Conservation (phyloP, 2,113 vertebrate genomes). For the Ciconia maguari region DNA sequence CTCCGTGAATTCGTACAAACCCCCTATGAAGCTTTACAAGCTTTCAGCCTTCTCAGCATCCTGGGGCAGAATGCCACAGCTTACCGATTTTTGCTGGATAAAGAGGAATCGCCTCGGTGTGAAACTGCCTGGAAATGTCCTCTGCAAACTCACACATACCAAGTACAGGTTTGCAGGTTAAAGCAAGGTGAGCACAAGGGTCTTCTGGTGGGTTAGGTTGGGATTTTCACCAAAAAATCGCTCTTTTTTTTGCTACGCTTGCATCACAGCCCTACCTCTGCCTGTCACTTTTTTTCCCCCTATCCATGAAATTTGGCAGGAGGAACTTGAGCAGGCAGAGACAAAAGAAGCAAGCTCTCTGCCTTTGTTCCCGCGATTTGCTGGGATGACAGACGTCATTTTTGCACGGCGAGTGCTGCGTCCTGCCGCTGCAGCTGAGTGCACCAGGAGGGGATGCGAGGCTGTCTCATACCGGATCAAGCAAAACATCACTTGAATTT, state of each 20-base stretch:
- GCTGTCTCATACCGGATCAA: background rate
- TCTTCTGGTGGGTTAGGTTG: background rate
- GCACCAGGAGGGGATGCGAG: background rate
- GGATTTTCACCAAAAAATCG: background rate
- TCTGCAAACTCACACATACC: background rate
- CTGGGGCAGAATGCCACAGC: background rate
- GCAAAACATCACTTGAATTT: background rate
- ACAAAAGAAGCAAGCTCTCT: background rate
- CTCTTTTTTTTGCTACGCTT: background rate
- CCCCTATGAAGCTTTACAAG: background rate
- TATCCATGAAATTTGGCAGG: background rate
- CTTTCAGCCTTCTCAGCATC: background rate
- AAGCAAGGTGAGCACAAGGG: background rate
- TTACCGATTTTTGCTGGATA: background rate
- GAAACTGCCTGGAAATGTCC: background rate
- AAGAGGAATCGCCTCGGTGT: background rate
- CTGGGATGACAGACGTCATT: background rate
- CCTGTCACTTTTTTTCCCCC: background rate
- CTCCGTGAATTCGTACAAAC: background rate
- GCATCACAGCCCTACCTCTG: background rate
- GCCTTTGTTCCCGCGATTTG: background rate
- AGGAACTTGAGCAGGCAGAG: background rate
- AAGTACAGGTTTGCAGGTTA: background rate
- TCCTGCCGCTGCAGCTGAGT: background rate
- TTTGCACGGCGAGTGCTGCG: rapidly evolving